phyloP scores from a whole-genome alignment of 2,797 vertebrate genomes.

The Anabas testudineus region DNA sequence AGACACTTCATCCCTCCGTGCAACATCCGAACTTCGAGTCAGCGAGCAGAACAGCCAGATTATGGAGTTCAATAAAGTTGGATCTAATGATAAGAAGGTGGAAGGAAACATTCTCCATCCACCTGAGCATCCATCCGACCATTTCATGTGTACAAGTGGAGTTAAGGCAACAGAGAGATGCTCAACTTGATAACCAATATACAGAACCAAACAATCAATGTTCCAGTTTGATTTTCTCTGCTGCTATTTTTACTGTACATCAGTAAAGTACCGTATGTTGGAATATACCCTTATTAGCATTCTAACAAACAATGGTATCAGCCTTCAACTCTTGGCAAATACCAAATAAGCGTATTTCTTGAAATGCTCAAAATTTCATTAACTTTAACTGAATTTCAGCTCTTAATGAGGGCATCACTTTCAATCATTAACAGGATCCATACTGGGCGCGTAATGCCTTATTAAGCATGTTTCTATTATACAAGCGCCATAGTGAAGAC shows the following conservation, averaged over 20 bases:
- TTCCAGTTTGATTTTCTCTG: conserved; percentile 9
- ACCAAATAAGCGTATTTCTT: not conserved
- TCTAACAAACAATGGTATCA: too few relatives aligned
- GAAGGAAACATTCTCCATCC: conserved; percentile 26
- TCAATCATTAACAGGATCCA: not conserved
- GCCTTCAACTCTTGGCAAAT: not conserved
- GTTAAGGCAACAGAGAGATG: not conserved
- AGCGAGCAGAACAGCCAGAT: conserved; percentile 11
- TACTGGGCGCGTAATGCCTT: not conserved
- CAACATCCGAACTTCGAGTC: conserved; percentile 17
- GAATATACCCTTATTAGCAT: too few relatives aligned
- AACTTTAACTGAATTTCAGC: not conserved
- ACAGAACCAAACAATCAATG: not conserved
- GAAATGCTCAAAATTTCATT: not conserved
- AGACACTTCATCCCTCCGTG: conserved; percentile 28
- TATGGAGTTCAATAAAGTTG: conserved; percentile 20
- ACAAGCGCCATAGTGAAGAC: not conserved
- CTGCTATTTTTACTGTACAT: not conserved
- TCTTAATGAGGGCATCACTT: not conserved
- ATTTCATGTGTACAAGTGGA: conserved; percentile 15
- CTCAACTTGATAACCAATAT: not conserved
- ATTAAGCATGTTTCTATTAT: not conserved
- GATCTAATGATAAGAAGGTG: conserved; percentile 31
- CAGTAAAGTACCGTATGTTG: not conserved
- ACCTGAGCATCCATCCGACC: conserved; percentile 15